phyloP scores from a whole-genome alignment of 2,113 vertebrate genomes.

The Enhydra lutris region DNA sequence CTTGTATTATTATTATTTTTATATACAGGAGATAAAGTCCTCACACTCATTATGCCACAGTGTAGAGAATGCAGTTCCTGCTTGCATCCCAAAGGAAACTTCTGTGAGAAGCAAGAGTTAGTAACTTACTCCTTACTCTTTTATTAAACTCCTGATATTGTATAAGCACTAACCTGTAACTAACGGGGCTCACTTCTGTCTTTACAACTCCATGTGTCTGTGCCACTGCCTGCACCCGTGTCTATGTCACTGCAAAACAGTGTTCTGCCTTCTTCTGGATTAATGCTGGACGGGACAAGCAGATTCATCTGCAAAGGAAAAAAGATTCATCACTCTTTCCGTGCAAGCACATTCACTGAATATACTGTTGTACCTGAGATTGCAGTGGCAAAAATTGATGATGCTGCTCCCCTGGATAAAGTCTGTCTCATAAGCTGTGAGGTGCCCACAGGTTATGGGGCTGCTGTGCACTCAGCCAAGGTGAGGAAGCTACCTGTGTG shows the following conservation, averaged over 20 bases:
- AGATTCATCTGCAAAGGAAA: conserved; percentile 85
- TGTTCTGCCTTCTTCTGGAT: not conserved
- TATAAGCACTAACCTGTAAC: not conserved
- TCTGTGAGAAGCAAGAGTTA: conserved; percentile 85
- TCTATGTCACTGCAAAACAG: not conserved
- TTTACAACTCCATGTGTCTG: not conserved
- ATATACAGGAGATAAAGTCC: conserved; percentile 84
- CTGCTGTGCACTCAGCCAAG: conserved; percentile 85
- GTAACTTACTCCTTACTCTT: conserved; percentile 9
- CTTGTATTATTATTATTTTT: not conserved
- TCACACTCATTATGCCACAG: conserved; percentile 84
- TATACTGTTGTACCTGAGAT: conserved; percentile 86
- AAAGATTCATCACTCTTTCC: conserved; percentile 83
- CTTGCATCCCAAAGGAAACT: conserved; percentile 78
- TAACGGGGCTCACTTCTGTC: not conserved
- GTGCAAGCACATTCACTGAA: conserved; percentile 87
- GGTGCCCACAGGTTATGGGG: conserved; percentile 85
- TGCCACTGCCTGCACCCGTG: not conserved
- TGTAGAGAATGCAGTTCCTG: conserved; percentile 82
- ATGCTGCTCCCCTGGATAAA: conserved; percentile 84
- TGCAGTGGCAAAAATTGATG: conserved; percentile 82
- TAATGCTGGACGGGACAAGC: conserved; percentile 73
- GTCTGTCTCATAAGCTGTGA: conserved; percentile 86
- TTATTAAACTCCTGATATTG: conserved; percentile 62
- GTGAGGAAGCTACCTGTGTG: conserved; percentile 65